Conservation (phyloP, 1,140 invertebrate species). For the Eurosta solidaginis region DNA sequence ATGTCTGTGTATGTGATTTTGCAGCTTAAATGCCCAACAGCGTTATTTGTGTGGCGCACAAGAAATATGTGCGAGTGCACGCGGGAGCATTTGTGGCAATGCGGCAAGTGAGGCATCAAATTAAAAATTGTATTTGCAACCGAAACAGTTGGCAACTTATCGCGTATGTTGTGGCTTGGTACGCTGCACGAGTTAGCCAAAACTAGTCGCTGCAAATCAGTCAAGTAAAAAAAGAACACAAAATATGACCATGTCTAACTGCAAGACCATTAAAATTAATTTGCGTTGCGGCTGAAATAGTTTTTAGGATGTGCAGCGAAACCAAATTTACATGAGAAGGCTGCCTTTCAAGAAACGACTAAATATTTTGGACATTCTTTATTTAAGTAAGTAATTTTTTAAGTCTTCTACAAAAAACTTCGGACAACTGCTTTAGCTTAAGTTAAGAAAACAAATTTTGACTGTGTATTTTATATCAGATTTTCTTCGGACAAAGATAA, state of each 20-base stretch:
- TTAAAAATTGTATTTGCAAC: background rate
- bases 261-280: conserved; percentile 23
- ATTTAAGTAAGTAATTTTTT: too few relatives aligned
- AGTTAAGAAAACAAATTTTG: too few relatives aligned
- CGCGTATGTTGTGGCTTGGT: background rate
- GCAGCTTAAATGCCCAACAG: conserved; percentile 1
- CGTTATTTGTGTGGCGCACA: conserved; percentile 19
- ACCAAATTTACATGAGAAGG: background rate
- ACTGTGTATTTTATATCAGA: too few relatives aligned
- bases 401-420: too few relatives aligned
- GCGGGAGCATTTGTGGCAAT: conserved; percentile 24
- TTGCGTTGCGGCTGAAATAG: background rate
- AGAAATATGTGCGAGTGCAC: background rate
- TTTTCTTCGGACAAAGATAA: too few relatives aligned
- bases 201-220: background rate
- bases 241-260: background rate
- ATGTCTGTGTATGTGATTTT: background rate
- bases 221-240: background rate
- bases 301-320: background rate
- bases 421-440: too few relatives aligned
- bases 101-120: conserved; percentile 11
- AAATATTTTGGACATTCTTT: too few relatives aligned
- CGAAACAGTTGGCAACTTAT: conserved; percentile 13
- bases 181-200: background rate
- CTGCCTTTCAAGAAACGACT: background rate